Evolutionary conservation across 2,113 vertebrate genomes (phyloP).

Genomic region (Willisornis vidua): DNA sequence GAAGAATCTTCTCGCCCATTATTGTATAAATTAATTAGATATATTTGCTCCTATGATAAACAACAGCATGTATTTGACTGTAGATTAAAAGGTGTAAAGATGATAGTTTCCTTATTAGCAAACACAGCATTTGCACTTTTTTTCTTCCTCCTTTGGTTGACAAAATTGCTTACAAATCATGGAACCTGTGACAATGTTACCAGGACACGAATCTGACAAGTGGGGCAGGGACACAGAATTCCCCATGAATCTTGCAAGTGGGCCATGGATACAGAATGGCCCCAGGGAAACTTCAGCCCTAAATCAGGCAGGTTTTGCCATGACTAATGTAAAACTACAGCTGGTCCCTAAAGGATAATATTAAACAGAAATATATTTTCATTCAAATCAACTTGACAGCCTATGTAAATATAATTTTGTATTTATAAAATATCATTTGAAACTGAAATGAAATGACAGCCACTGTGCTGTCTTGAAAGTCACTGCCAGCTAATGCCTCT

Average conservation of each 20-base stretch:
- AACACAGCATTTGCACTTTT: constrained; percentile 32
- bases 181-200: background rate
- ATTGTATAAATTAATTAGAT: constrained; percentile 52
- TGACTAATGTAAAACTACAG: background rate
- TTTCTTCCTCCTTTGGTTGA: background rate
- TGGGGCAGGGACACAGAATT: background rate
- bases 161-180: background rate
- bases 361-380: background rate
- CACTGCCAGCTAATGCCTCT: background rate
- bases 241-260: background rate
- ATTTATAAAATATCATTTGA: background rate
- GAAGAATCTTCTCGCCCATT: background rate
- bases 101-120: constrained; percentile 9
- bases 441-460: background rate
- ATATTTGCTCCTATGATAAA: constrained; percentile 43
- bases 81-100: constrained; percentile 53
- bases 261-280: background rate
- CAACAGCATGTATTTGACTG: constrained; percentile 49
- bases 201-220: background rate
- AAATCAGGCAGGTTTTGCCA: background rate
- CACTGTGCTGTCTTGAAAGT: background rate
- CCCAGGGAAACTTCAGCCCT: background rate
- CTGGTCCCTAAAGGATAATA: background rate
- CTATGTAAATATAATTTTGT: background rate
- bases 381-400: constrained; percentile 13